These are phyloP conservation scores for Ips nitidus DNA, from an alignment of 1,140 invertebrate species.

Conservation along the genomic window DNA sequence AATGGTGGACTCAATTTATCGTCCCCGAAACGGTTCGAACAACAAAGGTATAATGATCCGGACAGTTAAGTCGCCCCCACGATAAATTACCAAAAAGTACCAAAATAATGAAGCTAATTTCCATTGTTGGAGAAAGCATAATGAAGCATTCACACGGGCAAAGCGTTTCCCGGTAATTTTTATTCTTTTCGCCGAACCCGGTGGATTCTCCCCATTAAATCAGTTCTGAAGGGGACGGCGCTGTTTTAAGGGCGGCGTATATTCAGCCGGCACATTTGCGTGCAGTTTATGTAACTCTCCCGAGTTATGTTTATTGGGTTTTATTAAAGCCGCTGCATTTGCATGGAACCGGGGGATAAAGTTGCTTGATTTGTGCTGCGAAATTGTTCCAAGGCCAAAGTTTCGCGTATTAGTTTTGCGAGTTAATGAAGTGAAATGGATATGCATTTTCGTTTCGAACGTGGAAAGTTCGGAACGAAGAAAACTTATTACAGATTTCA, in stretches of 20 bases:
- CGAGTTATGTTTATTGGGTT: slow-evolving; percentile 15
- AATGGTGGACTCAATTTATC: no score
- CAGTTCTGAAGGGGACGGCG: not conserved
- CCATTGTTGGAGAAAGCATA: slow-evolving; percentile 15
- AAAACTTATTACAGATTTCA: no score
- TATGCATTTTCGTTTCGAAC: no score
- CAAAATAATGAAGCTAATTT: not conserved
- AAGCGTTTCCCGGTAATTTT: slow-evolving; percentile 11
- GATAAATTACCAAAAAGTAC: not conserved
- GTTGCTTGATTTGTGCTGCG: slow-evolving; percentile 2
- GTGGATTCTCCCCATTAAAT: slow-evolving; percentile 10
- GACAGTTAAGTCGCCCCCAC: no score
- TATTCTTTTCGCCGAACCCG: slow-evolving; percentile 19
- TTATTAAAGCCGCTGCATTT: slow-evolving; percentile 1
- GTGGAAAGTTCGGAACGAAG: no score
- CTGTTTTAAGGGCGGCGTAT: slow-evolving; percentile 4
- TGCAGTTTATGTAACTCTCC: slow-evolving; percentile 18
- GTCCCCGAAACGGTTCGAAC: no score
- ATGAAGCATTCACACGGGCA: slow-evolving; percentile 15
- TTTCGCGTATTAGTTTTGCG: not conserved
- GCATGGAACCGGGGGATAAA: slow-evolving; percentile 1
- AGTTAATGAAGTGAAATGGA: no score
- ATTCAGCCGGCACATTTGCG: slow-evolving; percentile 14
- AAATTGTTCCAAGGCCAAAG: slow-evolving; percentile 1
- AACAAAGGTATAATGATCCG: no score